Evolutionary conservation across 2,113 vertebrate species (phyloP), one percentile per base, ranked within the genome.

Genomic region (Halcyon senegalensis): DNA sequence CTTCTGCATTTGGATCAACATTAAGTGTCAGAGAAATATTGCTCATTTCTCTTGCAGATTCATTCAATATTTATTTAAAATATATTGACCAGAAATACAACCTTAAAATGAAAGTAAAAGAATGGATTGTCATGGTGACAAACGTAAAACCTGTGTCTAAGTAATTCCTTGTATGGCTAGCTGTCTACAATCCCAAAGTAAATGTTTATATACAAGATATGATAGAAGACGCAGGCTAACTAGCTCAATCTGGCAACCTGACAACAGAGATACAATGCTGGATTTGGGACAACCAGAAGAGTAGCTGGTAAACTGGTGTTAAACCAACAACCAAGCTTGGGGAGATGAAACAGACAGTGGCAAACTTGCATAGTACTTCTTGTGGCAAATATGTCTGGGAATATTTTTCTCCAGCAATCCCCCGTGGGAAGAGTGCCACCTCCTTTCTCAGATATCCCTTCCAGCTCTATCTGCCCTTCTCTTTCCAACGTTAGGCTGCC

Each of bases 201-300:
- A 92, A 46, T 3, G 0, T 23, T 51, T 30, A 21, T 6, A 21
- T 16, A 44, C 0, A 0, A 59, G 48, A 44, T 0, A 62, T 18
- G 33, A 66, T 1, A 74, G 53, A 78, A 70, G 27, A 81, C 33
- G 60, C 4, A 46, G 23, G 37, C 12, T 60, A 59, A 75, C 41
- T 13, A 59, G 8, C 12, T 56, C 8, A 7, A 90, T 25, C 12
- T 51, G 11, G 13, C 33, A 91, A 68, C n/a, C 35, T 69, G 58
- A n/a, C 87, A 78, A 28, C 33, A 48, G 74, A 81, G 60, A 46
- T 9, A 25, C 0, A 87, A 82, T 5, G 10, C 11, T 69, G 63
- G 33, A 68, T 83, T 76, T 73, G 19, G 62, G 56, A 62, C 28
- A 83, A 55, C 51, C 7, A 27, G 33, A 64, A 18, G 8, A 88